Conservation (phyloP, 64 coral and sea anemone genomes). For the Actinia equina region DNA sequence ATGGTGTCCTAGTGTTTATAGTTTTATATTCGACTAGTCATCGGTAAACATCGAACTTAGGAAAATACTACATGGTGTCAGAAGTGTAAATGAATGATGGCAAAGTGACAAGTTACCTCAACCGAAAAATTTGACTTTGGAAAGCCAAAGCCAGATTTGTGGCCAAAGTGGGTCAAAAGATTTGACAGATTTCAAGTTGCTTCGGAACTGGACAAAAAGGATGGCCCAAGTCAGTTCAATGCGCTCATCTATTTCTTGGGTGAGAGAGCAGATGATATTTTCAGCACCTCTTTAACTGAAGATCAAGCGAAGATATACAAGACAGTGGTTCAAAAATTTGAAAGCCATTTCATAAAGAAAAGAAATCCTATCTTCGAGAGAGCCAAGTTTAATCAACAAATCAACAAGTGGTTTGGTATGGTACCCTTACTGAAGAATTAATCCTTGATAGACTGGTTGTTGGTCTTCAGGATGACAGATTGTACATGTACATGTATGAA, state of each 20-base stretch:
- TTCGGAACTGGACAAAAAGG: constrained; percentile 6
- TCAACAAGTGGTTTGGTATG: constrained; percentile 26
- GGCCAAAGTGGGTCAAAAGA: constrained; percentile 30
- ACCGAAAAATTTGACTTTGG: constrained; percentile 11
- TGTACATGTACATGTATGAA: background rate
- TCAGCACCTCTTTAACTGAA: constrained; percentile 5
- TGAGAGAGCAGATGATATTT: constrained; percentile 42
- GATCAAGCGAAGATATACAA: constrained; percentile 23
- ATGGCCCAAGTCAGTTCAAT: constrained; percentile 8
- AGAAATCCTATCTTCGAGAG: constrained; percentile 25
- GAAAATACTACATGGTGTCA: constrained; percentile 18
- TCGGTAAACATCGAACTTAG: too few species aligned
- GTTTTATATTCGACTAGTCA: too few species aligned
- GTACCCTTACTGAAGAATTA: constrained; percentile 33
- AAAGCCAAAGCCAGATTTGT: constrained; percentile 30
- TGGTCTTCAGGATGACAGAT: constrained; percentile 23
- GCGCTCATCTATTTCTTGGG: constrained; percentile 31
- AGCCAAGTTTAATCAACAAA: constrained; percentile 42
- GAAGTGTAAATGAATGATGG: background rate
- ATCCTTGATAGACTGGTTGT: constrained; percentile 30
- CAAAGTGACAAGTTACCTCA: background rate
- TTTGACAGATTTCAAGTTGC: constrained; percentile 24
- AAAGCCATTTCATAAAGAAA: constrained; percentile 20
- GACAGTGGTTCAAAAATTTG: background rate
- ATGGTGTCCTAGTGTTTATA: too few species aligned